phyloP scores from a whole-genome alignment of 1,140 invertebrate genomes.

The Drosophila takahashii region DNA sequence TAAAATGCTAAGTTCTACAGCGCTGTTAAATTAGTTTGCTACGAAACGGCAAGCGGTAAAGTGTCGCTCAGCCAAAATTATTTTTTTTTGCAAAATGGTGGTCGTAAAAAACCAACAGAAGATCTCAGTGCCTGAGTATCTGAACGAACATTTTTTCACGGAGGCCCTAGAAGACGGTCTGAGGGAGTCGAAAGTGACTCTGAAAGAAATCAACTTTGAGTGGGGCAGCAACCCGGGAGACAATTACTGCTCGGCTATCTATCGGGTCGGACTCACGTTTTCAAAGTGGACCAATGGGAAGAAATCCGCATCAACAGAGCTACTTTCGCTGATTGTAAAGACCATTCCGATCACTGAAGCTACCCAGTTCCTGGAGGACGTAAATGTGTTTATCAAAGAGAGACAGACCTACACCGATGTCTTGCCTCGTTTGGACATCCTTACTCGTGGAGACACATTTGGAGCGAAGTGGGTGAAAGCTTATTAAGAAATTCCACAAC shows the following conservation, averaged over 20 bases:
- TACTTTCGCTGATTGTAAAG: conserved; percentile 73
- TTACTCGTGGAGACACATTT: conserved; percentile 59
- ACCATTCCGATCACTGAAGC: conserved; percentile 73
- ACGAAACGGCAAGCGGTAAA: conserved; percentile 16
- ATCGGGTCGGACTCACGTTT: conserved; percentile 62
- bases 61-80: background rate
- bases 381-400: conserved; percentile 74
- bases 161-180: conserved; percentile 73
- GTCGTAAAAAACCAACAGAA: conserved; percentile 60
- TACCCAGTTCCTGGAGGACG: conserved; percentile 73
- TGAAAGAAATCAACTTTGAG: conserved; percentile 68
- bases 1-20: conserved; percentile 23
- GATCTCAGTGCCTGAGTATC: conserved; percentile 66
- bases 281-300: conserved; percentile 40
- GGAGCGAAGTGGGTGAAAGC: conserved; percentile 49
- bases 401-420: conserved; percentile 75
- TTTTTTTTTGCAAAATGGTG: conserved; percentile 38
- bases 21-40: conserved; percentile 12
- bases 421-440: conserved; percentile 66
- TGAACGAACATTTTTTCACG: conserved; percentile 67
- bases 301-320: conserved; percentile 27
- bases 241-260: conserved; percentile 80
- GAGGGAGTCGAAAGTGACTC: conserved; percentile 51
- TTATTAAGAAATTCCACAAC: background rate
- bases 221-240: conserved; percentile 81